Evolutionary conservation across 2,113 vertebrate genomes (phyloP).

Genomic region (Lontra canadensis): DNA sequence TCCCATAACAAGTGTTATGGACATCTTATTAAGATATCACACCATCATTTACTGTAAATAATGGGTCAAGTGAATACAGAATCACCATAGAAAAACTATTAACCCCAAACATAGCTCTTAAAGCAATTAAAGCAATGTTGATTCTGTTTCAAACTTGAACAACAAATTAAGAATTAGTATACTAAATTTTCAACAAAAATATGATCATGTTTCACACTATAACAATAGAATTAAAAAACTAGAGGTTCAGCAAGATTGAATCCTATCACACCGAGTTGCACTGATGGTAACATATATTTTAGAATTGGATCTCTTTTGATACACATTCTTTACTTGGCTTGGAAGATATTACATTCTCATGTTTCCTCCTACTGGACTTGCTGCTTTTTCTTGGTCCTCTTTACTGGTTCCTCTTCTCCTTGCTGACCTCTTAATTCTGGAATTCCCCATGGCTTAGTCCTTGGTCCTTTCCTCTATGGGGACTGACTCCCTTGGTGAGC

Average conservation of each 20-base stretch:
- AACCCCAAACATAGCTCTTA: background rate
- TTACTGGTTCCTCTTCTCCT: background rate
- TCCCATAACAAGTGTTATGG: background rate
- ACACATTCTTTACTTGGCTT: background rate
- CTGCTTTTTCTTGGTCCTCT: background rate
- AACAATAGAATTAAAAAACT: slow-evolving; percentile 47
- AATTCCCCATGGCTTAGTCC: background rate
- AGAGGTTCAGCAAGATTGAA: background rate
- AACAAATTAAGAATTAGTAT: background rate
- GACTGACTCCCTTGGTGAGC: background rate
- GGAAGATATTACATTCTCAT: background rate
- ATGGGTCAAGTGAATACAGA: background rate
- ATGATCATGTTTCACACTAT: background rate
- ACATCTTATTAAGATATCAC: background rate
- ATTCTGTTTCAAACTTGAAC: slow-evolving; percentile 15
- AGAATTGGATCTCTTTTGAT: background rate
- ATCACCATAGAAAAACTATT: background rate
- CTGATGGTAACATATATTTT: background rate
- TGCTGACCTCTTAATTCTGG: background rate
- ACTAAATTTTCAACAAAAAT: slow-evolving; percentile 11
- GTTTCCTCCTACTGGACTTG: background rate
- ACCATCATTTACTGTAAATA: background rate
- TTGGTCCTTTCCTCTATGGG: background rate
- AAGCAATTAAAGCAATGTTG: background rate
- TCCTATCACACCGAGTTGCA: background rate